These are phyloP conservation scores for Pilophorus perplexus DNA, from an alignment of 2,888 invertebrate genomes.

Conservation along the genomic window DNA sequence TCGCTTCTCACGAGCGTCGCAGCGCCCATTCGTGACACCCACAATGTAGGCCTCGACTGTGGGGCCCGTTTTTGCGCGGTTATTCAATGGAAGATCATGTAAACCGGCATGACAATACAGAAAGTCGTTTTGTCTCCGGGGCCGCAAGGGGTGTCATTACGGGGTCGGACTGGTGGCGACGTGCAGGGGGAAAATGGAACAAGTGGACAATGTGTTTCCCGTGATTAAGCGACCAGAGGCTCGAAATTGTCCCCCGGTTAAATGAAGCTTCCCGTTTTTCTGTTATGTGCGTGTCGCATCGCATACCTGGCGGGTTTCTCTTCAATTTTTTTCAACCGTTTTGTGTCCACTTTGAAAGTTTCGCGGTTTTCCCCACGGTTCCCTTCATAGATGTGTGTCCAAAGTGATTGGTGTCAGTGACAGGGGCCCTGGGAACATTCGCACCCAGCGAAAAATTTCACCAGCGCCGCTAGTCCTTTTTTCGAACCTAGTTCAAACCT, in stretches of 20 bases:
- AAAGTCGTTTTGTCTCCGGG: slow-evolving; percentile 18
- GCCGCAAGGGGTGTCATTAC: slow-evolving; percentile 29
- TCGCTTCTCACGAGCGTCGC: slow-evolving; percentile 24
- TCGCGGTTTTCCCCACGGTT: slow-evolving; percentile 28
- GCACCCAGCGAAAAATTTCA: no score
- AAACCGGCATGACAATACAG: slow-evolving; percentile 22
- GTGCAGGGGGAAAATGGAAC: neutral
- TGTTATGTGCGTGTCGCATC: slow-evolving; percentile 16
- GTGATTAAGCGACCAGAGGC: slow-evolving; percentile 14
- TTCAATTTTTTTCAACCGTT: slow-evolving; percentile 25
- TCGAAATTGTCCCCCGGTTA: slow-evolving; percentile 28
- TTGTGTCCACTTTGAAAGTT: slow-evolving; percentile 24
- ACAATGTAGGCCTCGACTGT: neutral
- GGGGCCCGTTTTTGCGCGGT: slow-evolving; percentile 20
- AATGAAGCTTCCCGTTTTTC: slow-evolving; percentile 24
- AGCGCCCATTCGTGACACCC: slow-evolving; percentile 4
- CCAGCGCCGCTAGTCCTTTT: no score
- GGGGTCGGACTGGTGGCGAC: neutral
- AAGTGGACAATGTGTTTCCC: slow-evolving; percentile 30
- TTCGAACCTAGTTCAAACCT: no score
- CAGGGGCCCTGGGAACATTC: slow-evolving; percentile 23
- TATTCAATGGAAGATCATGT: slow-evolving; percentile 27
- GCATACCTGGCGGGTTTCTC: slow-evolving; percentile 25
- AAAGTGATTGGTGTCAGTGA: no score
- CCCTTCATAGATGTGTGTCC: neutral